Evolutionary conservation across 2,888 invertebrate species (phyloP).

Genomic region (Phaedon cochleariae): DNA sequence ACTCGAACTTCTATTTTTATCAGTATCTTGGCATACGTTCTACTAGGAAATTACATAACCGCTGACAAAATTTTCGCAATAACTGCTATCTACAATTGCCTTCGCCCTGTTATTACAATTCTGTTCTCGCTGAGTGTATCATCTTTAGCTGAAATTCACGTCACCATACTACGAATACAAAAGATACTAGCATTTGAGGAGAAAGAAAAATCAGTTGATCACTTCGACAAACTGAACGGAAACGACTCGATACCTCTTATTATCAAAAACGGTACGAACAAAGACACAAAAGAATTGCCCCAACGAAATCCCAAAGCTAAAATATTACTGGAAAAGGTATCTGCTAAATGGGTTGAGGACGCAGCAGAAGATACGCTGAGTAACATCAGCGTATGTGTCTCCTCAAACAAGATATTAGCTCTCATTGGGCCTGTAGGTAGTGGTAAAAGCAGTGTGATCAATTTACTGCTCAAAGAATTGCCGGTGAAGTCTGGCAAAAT

Average conservation of each 20-base stretch:
- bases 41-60: constrained; percentile 75
- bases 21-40: constrained; percentile 80
- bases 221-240: constrained; percentile 23
- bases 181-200: constrained; percentile 66
- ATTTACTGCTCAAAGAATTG: constrained; percentile 63
- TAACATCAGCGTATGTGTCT: constrained; percentile 61
- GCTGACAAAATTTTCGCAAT: constrained; percentile 89
- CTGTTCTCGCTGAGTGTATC: constrained; percentile 89
- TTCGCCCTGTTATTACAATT: constrained; percentile 88
- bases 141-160: constrained; percentile 80
- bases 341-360: constrained; percentile 71
- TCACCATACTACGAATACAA: constrained; percentile 77
- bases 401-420: constrained; percentile 62
- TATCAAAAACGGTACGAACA: constrained; percentile 24
- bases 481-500: constrained; percentile 60
- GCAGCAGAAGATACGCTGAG: constrained; percentile 58
- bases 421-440: constrained; percentile 76
- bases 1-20: constrained; percentile 87
- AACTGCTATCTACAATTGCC: constrained; percentile 88
- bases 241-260: constrained; percentile 19
- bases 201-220: constrained; percentile 58
- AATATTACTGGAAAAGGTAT: constrained; percentile 69
- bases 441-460: constrained; percentile 69
- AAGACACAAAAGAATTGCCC: constrained; percentile 12
- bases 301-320: constrained; percentile 55